Evolutionary conservation across 2,797 vertebrate genomes (phyloP).

Genomic region (Nannoperca australis): DNA sequence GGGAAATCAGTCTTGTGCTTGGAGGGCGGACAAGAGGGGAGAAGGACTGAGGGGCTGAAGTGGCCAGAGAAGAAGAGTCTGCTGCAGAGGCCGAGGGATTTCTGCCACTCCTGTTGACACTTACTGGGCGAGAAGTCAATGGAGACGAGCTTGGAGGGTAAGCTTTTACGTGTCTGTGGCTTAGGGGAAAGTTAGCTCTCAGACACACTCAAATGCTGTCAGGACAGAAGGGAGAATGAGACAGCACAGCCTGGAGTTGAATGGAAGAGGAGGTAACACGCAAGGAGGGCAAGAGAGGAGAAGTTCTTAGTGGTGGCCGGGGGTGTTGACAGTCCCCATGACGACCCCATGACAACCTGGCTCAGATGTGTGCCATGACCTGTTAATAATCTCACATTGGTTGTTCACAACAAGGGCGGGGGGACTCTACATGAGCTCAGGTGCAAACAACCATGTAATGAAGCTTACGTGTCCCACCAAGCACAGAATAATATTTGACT

Average conservation of each 20-base stretch:
- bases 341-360: constrained; percentile 53
- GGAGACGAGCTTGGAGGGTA: constrained; percentile 52
- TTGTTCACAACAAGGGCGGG: constrained; percentile 31
- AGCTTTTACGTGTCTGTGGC: constrained; percentile 62
- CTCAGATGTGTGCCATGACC: constrained; percentile 74
- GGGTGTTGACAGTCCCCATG: constrained; percentile 52
- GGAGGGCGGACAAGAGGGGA: neutral
- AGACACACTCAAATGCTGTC: constrained; percentile 18
- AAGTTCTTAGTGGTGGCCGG: constrained; percentile 24
- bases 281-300: constrained; percentile 35
- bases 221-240: constrained; percentile 50
- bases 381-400: constrained; percentile 57
- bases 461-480: constrained; percentile 12
- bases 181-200: constrained; percentile 60
- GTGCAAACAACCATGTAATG: constrained; percentile 10
- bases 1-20: constrained; percentile 37
- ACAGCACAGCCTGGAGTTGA: constrained; percentile 50
- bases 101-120: constrained; percentile 70
- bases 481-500: neutral
- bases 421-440: constrained; percentile 1
- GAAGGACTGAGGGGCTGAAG: constrained; percentile 22
- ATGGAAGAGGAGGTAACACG: constrained; percentile 44
- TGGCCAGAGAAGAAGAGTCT: constrained; percentile 20
- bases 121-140: constrained; percentile 61
- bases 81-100: constrained; percentile 48